Percentiles rank a stretch among this genome's conserved stretches.
phyloP scores from a whole-genome alignment of 2,113 vertebrate species.

The Hippocampus guttulatus region DNA sequence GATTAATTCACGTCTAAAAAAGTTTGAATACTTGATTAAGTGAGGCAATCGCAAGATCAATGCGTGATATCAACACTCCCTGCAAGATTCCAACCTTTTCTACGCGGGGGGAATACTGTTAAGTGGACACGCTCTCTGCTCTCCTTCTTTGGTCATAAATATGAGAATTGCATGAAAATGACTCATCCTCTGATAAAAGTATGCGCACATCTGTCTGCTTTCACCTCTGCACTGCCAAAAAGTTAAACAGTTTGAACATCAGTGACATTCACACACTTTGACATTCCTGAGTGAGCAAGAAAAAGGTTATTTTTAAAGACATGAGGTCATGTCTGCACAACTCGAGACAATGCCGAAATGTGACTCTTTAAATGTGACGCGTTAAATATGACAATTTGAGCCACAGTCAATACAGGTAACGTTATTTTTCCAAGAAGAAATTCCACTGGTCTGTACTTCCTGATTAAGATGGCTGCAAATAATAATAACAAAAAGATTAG shows the following conservation, averaged over 20 bases:
- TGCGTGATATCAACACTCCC: neutral
- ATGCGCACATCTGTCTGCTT: slow-evolving; percentile 26
- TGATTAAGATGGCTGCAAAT: neutral
- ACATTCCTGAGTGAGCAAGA: neutral
- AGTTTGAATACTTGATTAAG: no score
- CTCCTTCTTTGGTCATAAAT: slow-evolving; percentile 67
- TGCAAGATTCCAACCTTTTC: neutral
- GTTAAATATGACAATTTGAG: neutral
- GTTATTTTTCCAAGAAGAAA: no score
- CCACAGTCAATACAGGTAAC: neutral
- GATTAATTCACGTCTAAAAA: no score
- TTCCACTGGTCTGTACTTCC: neutral
- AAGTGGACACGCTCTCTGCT: slow-evolving; percentile 17
- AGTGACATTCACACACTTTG: neutral
- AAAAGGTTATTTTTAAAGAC: neutral
- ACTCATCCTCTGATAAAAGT: slow-evolving; percentile 49
- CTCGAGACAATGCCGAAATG: neutral
- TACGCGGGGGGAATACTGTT: neutral
- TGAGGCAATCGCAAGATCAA: no score
- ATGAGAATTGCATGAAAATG: slow-evolving; percentile 49
- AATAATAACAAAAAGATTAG: no score
- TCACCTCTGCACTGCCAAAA: neutral
- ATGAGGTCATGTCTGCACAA: neutral
- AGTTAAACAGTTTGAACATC: neutral
- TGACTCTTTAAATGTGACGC: no score